phyloP scores from a whole-genome alignment of 2,888 invertebrate species.

The Odiellus spinosus region DNA sequence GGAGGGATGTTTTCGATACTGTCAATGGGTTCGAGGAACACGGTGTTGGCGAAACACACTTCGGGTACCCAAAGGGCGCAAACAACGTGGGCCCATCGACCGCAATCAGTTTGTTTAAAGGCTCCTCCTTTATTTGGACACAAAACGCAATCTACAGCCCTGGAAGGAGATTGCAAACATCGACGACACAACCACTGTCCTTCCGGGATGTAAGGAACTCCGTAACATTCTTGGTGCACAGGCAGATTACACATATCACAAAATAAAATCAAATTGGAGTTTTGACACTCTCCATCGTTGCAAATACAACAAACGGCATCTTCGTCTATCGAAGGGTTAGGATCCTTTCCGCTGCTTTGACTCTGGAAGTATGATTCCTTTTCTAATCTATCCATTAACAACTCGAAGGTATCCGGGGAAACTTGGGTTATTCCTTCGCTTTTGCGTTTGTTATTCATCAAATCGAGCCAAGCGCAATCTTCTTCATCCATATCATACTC shows the following conservation, averaged over 20 bases:
- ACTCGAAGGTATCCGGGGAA: constrained; percentile 75
- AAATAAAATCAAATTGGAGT: constrained; percentile 94
- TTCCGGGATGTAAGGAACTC: constrained; percentile 91
- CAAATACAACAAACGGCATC: constrained; percentile 98
- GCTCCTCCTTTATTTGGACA: constrained; percentile 97
- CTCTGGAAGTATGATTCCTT: constrained; percentile 89
- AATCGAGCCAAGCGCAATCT: constrained; percentile 81
- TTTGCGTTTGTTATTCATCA: constrained; percentile 68
- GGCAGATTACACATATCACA: constrained; percentile 99
- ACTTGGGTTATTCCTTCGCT: constrained; percentile 51
- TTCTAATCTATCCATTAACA: constrained; percentile 93
- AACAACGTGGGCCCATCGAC: constrained; percentile 95
- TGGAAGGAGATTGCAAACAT: constrained; percentile 87
- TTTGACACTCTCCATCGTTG: constrained; percentile 96
- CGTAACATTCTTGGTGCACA: constrained; percentile 98
- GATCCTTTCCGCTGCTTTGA: constrained; percentile 36
- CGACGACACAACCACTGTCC: constrained; percentile 95
- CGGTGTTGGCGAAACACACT: constrained; percentile 91
- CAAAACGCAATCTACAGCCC: constrained; percentile 89
- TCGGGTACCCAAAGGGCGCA: constrained; percentile 99
- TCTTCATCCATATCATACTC: constrained; percentile 99
- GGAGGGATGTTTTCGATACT: constrained; percentile 89
- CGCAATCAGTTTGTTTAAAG: constrained; percentile 91
- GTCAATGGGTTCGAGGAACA: constrained; percentile 91
- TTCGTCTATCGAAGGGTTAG: constrained; percentile 71